Base-by-base conservation (phyloP, 2,113 vertebrate species). In the Collichthys lucidus region DNA sequence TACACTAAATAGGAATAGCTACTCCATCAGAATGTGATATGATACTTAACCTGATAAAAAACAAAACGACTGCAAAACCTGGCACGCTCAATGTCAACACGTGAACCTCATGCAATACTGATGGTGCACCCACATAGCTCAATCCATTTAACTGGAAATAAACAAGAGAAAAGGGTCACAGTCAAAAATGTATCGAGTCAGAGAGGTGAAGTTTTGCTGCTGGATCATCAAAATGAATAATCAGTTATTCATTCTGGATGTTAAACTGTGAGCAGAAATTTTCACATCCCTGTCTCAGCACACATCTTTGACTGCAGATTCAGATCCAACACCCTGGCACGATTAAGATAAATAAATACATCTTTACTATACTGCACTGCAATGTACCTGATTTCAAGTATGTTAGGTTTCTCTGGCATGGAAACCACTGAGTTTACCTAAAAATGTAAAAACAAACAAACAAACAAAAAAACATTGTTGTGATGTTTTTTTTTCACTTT, bases 381-480 rank as follows among this genome's bases (percentile, higher is more conserved):
- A 96, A 96, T 94, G 94, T 95, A 97, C 96, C 96, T 97, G 96
- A 97, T 97, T 98, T 98, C 97, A 98, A 98, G 97, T 98, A 97
- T 97, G 96, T 96, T 94, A 88, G 86, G 95, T 96, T 97, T 96
- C 95, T 96, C 96, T 94, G 94, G 95, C 94, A 95, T 94, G 95
- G 96, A 96, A 95, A 96, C 96, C 74, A 66, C 92, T 94, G 95
- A 95, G 78, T 76, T 87, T 56, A 89, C 79, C 88, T 90, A 77
- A 83, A 88, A 96, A 96, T 94, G 94, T 92, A 96, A 8, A 40
- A 40, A 40, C 35, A 40, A 40, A 96, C 95, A 96, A 95, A 96
- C 94, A 95, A 92, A 96, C 94, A 95, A 85, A 93, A 96, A 88
- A 12, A 94, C 95, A 95, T 83, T 82, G 83, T 83, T 63, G 78